phyloP scores from a whole-genome alignment of 1,140 invertebrate species.

The Drosophila mauritiana region DNA sequence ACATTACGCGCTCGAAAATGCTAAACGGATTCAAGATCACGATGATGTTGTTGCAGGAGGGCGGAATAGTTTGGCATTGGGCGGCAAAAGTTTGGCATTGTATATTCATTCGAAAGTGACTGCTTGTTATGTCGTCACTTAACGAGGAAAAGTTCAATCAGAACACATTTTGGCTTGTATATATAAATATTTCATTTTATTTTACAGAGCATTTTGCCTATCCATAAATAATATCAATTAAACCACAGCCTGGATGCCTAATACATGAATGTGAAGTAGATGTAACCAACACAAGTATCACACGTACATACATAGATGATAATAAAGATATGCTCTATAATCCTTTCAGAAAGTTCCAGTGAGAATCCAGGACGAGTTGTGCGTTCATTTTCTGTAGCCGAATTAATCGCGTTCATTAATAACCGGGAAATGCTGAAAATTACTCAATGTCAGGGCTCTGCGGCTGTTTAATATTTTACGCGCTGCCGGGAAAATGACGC shows the following conservation, averaged over 20 bases:
- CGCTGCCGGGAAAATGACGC: constrained; percentile 19
- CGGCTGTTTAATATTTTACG: constrained; percentile 27
- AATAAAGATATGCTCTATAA: too few relatives aligned
- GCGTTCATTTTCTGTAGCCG: not conserved
- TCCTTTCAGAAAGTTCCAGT: too few relatives aligned
- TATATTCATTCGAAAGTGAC: not conserved
- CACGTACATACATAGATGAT: too few relatives aligned
- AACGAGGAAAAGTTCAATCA: too few relatives aligned
- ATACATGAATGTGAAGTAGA: too few relatives aligned
- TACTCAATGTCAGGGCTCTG: constrained; percentile 6
- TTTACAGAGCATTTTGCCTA: too few relatives aligned
- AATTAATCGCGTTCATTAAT: not conserved
- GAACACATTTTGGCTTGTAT: too few relatives aligned
- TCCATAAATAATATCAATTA: too few relatives aligned
- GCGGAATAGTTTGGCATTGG: constrained; percentile 11
- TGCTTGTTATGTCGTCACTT: not conserved
- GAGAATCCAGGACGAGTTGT: not conserved
- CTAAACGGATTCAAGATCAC: constrained; percentile 16
- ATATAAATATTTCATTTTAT: too few relatives aligned
- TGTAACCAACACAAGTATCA: too few relatives aligned
- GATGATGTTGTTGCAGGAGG: not conserved
- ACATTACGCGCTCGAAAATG: constrained; percentile 36
- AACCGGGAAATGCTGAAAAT: not conserved
- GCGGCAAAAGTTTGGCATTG: not conserved
- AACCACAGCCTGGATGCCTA: too few relatives aligned